A percentile compares a stretch with the other conserved stretches of the same genome.
Conservation (phyloP, 2,113 vertebrate species). For the Bubo scandiacus region DNA sequence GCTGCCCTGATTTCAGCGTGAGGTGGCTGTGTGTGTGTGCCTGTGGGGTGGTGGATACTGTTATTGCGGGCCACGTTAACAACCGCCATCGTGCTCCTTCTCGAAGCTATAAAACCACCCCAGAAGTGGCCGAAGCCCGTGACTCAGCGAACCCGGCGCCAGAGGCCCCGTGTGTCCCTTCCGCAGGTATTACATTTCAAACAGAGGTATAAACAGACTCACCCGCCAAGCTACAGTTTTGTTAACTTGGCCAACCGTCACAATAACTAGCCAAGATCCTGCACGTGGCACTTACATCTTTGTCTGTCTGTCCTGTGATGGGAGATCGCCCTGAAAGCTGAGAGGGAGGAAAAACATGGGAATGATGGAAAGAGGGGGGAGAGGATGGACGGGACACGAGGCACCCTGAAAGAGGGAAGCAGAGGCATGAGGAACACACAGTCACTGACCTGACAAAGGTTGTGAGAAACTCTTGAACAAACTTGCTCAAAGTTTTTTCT, state of each 20-base stretch:
- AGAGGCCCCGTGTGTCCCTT: background rate
- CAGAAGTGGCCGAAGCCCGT: background rate
- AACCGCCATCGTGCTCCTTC: background rate
- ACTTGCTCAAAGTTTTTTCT: background rate
- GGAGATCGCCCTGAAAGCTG: background rate
- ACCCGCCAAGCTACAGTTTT: background rate
- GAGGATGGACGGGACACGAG: rapidly evolving
- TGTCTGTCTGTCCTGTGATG: background rate
- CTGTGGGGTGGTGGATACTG: background rate
- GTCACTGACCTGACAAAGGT: background rate
- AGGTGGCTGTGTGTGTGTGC: background rate
- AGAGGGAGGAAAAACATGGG: background rate
- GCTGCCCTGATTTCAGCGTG: background rate
- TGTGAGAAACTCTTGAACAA: background rate
- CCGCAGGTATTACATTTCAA: background rate
- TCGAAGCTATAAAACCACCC: background rate
- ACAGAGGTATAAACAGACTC: background rate
- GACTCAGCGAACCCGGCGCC: background rate
- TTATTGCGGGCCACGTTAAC: background rate
- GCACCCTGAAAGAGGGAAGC: background rate
- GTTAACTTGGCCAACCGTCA: background rate
- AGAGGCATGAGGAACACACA: background rate
- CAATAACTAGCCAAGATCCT: background rate
- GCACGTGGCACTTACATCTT: background rate
- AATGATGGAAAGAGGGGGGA: background rate